phyloP scores from a whole-genome alignment of 2,888 invertebrate genomes.

The Adineta ricciae region DNA sequence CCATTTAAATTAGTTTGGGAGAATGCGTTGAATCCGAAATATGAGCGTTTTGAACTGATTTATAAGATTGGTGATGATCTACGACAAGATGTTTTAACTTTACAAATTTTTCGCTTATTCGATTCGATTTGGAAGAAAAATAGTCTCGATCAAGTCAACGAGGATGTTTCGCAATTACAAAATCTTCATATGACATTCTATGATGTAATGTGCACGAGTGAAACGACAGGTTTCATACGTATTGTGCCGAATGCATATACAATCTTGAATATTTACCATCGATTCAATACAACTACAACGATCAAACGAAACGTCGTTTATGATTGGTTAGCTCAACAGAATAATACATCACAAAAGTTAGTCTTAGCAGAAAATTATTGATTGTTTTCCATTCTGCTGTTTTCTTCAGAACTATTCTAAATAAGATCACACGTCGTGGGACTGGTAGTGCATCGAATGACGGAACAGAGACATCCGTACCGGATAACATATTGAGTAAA shows the following conservation, averaged over 20 bases:
- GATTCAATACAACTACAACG: slow-evolving; percentile 15
- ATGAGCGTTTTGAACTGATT: slow-evolving; percentile 38
- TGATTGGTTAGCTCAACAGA: not conserved
- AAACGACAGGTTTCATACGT: not conserved
- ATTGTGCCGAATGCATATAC: slow-evolving; percentile 10
- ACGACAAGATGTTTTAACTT: slow-evolving; percentile 85
- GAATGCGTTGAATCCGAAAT: slow-evolving; percentile 50
- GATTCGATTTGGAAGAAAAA: slow-evolving; percentile 95
- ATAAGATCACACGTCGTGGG: not conserved
- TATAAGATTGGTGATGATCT: slow-evolving; percentile 84
- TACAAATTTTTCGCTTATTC: slow-evolving; percentile 93
- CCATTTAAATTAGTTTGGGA: slow-evolving; percentile 85
- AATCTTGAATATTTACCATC: slow-evolving; percentile 20
- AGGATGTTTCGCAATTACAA: slow-evolving; percentile 42
- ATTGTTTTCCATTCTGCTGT: too few relatives aligned
- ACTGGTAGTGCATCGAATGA: not conserved
- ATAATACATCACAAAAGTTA: not conserved
- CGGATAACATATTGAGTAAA: not conserved
- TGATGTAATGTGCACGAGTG: slow-evolving; percentile 10
- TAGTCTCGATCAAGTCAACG: slow-evolving; percentile 91
- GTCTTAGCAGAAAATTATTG: not conserved
- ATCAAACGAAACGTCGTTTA: not conserved
- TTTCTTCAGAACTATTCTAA: not conserved
- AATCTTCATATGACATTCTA: slow-evolving; percentile 21
- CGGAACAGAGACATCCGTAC: not conserved